Evolutionary conservation across 2,888 invertebrate genomes (phyloP), one percentile per base, ranked within the genome.

Genomic region (Trissoscelio sp.): DNA sequence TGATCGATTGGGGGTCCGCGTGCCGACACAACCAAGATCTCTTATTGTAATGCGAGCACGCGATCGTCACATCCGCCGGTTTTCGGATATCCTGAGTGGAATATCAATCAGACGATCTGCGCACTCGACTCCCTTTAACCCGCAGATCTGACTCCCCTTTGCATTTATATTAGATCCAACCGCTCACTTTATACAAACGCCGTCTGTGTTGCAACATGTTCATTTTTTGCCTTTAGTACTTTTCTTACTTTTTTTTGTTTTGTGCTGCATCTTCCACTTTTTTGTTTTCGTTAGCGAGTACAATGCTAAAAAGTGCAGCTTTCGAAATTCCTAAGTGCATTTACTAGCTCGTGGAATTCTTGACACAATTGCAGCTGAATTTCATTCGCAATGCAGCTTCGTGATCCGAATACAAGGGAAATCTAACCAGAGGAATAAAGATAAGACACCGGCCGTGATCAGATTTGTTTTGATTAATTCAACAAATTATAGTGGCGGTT

Each of bases 11-110:
- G 53, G 51, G 69, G 67, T 42, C 53, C 20, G 53, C 51, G 48
- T 57, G 64, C 55, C 44, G 51, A 58, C 60, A 37, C 53, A 46
- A 67, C 53, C 72, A 60, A 82, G 81, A 86, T 85, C 85, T 85
- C 84, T 83, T 84, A 84, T 82, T 85, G 83, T 85, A 84, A 87
- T 87, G 85, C 85, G 83, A 77, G 83, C 83, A 66, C 73, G 80
- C 83, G 84, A 84, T 84, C 83, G 85, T 83, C 85, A 83, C 85
- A 85, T 84, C 81, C 83, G 77, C 83, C 81, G 83, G 85, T 87
- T 89, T 87, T 88, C 86, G 87, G 86, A 87, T 85, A 83, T 85
- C 85, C 86, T 85, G 86, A 86, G 84, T 85, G 83, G 89, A 90
- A 89, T 90, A 89, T 88, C 90, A 89, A 89, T 90, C 86, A 86